Percentiles rank a stretch among this genome's conserved stretches.
These are phyloP conservation scores for Xestia rhomboidea DNA, from an alignment of 2,888 invertebrate species.

Conservation along the genomic window DNA sequence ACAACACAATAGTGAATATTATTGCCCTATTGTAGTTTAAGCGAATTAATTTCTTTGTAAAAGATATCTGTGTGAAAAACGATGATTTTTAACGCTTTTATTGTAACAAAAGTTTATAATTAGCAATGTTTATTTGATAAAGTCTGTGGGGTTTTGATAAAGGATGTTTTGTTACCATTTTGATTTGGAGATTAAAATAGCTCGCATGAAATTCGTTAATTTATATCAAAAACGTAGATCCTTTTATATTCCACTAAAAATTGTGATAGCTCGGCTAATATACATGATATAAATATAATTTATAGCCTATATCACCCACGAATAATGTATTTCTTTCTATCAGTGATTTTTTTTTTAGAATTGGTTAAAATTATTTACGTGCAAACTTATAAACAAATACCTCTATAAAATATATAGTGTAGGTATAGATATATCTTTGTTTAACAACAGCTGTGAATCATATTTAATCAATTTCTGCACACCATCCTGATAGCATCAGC, in stretches of 20 bases:
- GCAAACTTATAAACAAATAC: too few species aligned
- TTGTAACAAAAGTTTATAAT: slow-evolving; percentile 67
- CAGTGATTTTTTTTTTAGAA: too few species aligned
- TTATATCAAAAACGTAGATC: not conserved
- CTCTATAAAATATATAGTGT: too few species aligned
- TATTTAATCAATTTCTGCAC: not conserved
- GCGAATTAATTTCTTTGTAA: slow-evolving; percentile 74
- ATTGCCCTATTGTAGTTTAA: slow-evolving; percentile 71
- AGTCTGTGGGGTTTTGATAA: slow-evolving; percentile 48
- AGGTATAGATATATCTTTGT: not conserved
- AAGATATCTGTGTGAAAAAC: slow-evolving; percentile 71
- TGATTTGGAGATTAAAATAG: not conserved
- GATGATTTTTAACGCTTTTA: slow-evolving; percentile 68
- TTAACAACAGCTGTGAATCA: not conserved
- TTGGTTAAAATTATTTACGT: too few species aligned
- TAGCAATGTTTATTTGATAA: slow-evolving; percentile 66
- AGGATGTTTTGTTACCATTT: slow-evolving; percentile 10
- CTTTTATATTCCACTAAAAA: not conserved
- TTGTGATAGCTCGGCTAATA: too few species aligned
- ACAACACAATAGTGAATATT: slow-evolving; percentile 69
- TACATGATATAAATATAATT: too few species aligned
- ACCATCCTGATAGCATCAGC: not conserved
- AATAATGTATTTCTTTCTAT: too few species aligned
- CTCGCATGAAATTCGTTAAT: not conserved
- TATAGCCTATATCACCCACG: too few species aligned